Evolutionary conservation across 2,797 vertebrate genomes (phyloP), one percentile per base, ranked within the genome.

Genomic region (Aviceda leuphotes): DNA sequence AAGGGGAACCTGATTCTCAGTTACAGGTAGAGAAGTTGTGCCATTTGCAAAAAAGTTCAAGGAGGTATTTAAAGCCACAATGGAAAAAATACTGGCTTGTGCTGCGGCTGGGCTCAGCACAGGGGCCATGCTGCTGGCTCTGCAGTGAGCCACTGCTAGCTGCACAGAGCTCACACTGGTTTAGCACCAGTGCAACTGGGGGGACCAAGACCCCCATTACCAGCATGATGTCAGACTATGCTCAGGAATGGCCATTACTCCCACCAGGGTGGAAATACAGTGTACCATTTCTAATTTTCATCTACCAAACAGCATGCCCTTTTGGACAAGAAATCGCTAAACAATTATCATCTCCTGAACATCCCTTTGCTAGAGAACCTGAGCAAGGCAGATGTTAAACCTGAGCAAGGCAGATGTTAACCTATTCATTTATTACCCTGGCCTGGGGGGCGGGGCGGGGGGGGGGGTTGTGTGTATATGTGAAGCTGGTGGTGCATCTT

Each of bases 121-220:
- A 39, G 43, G 25, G 31, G 15, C 56, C 37, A 5, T 0, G 13
- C 47, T 5, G 3, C 49, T 16, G 28, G 46, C 52, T 54, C 84
- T n/a, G 74, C 84, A 58, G 39, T n/a, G 11, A 12, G 6, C 12
- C 58, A 28, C n/a, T 87, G 55, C 58, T 61, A 52, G 76, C 2
- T 39, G 31, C 83, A 43, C 19, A 43, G 58, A 46, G 33, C 71
- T 81, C 50, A 26, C 43, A 9, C 1, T 6, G 37, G 5, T 16
- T 12, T 79, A 55, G 73, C 33, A 82, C 20, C 79, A 86, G 46
- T 3, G 1, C 62, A 65, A 3, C 33, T 5, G 12, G 8, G 35
- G 12, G 21, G 0, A 35, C 2, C 0, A 0, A 80, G 52, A 16
- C 10, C 35, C n/a, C 59, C n/a, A 12, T 1, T 24, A 52, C 3